These are phyloP conservation scores for Anneissia japonica DNA, from an alignment of 35 echinoderm and acorn worm genomes.

Conservation along the genomic window DNA sequence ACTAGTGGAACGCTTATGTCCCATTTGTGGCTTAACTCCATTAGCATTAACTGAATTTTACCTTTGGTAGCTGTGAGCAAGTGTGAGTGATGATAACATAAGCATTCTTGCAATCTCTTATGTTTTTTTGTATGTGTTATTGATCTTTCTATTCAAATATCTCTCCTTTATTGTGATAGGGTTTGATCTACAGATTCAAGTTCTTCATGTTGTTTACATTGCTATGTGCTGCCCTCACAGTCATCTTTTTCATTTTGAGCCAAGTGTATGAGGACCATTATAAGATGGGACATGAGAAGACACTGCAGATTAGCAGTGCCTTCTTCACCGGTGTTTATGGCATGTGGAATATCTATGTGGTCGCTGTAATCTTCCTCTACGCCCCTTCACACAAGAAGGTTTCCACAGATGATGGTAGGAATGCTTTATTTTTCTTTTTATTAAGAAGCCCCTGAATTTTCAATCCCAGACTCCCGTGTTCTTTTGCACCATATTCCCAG, in stretches of 20 bases:
- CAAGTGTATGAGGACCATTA: constrained; percentile 78
- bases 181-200: constrained; percentile 82
- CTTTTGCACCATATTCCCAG: too few relatives aligned
- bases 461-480: too few relatives aligned
- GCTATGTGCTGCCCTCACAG: constrained; percentile 76
- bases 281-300: constrained; percentile 55
- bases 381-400: constrained; percentile 82
- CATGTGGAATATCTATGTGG: constrained; percentile 95
- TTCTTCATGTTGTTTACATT: constrained; percentile 97
- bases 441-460: too few relatives aligned
- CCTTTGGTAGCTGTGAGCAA: too few relatives aligned
- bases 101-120: too few relatives aligned
- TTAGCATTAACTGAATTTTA: too few relatives aligned
- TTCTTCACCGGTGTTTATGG: constrained; percentile 97
- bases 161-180: constrained; percentile 35
- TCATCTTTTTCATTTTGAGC: constrained; percentile 86
- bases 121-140: too few relatives aligned
- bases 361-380: constrained; percentile 82
- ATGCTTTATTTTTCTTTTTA: background rate
- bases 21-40: too few relatives aligned
- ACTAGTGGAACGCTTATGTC: too few relatives aligned
- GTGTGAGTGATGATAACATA: too few relatives aligned
- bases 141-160: background rate
- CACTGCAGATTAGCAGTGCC: constrained; percentile 76
- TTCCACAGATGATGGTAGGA: background rate